Evolutionary conservation across 2,888 invertebrate species (phyloP).

Genomic region (Drosophila stalkeri): DNA sequence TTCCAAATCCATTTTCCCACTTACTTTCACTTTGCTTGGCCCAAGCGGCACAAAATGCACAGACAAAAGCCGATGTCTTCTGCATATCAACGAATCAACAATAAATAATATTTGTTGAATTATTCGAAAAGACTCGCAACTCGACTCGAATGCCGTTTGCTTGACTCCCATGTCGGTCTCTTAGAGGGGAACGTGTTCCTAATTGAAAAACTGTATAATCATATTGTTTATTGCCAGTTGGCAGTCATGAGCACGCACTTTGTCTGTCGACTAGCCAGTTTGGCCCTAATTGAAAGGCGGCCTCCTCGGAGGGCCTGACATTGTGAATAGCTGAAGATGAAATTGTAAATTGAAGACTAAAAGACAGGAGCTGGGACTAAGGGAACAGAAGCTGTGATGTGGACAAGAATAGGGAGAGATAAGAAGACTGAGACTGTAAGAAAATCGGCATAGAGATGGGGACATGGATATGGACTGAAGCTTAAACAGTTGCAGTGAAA

Average conservation of each 20-base stretch:
- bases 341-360: too few species aligned
- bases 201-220: slow-evolving; percentile 71
- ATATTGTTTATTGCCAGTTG: slow-evolving; percentile 50
- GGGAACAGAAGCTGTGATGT: too few species aligned
- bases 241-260: slow-evolving; percentile 65
- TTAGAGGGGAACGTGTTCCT: slow-evolving; percentile 33
- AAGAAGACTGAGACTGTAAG: neutral
- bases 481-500: too few species aligned
- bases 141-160: slow-evolving; percentile 19
- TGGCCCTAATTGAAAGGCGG: slow-evolving; percentile 63
- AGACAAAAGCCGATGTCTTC: slow-evolving; percentile 46
- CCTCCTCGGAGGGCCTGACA: slow-evolving; percentile 14
- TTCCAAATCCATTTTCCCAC: slow-evolving; percentile 38
- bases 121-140: slow-evolving; percentile 18
- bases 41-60: slow-evolving; percentile 41
- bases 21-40: slow-evolving; percentile 62
- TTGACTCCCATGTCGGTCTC: slow-evolving; percentile 5
- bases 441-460: too few species aligned
- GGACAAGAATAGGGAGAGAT: neutral
- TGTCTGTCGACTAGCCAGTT: slow-evolving; percentile 31
- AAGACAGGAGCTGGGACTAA: too few species aligned
- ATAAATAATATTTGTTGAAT: slow-evolving; percentile 25
- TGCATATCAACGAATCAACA: slow-evolving; percentile 65
- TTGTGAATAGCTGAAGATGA: neutral
- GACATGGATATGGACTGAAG: neutral